Conservation (phyloP, 2,888 invertebrate genomes). For the Helobdella robusta region DNA sequence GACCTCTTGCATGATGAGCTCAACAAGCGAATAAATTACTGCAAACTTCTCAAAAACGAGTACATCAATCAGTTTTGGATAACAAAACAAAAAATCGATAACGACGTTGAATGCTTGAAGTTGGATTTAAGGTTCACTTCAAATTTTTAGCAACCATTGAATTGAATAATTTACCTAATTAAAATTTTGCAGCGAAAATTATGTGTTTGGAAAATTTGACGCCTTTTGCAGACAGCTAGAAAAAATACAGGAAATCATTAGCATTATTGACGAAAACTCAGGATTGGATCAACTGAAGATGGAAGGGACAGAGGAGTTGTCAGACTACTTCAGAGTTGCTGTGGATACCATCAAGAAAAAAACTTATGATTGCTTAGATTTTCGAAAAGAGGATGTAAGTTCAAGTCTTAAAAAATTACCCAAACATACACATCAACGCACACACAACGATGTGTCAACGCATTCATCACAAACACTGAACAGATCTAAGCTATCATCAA, state of each 20-base stretch:
- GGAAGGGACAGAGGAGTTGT: slow-evolving; percentile 54
- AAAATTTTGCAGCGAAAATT: slow-evolving; percentile 66
- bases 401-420: too few relatives aligned
- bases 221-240: slow-evolving; percentile 79
- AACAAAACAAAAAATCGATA: slow-evolving; percentile 64
- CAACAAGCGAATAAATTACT: slow-evolving; percentile 67
- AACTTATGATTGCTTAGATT: slow-evolving; percentile 82
- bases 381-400: slow-evolving; percentile 64
- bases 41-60: slow-evolving; percentile 72
- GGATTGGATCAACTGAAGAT: slow-evolving; percentile 61
- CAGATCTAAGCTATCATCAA: not conserved
- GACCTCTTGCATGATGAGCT: slow-evolving; percentile 63
- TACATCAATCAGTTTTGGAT: slow-evolving; percentile 66
- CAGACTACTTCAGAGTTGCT: slow-evolving; percentile 72
- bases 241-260: slow-evolving; percentile 79
- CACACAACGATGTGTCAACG: not conserved
- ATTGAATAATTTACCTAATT: not conserved
- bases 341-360: slow-evolving; percentile 74
- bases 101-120: slow-evolving; percentile 61
- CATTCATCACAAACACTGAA: not conserved
- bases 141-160: not conserved
- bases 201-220: slow-evolving; percentile 92
- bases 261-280: slow-evolving; percentile 76
- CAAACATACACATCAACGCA: too few relatives aligned
- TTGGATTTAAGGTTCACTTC: slow-evolving; percentile 67